Conservation (phyloP, 2,113 vertebrate species). For the Pipra filicauda region DNA sequence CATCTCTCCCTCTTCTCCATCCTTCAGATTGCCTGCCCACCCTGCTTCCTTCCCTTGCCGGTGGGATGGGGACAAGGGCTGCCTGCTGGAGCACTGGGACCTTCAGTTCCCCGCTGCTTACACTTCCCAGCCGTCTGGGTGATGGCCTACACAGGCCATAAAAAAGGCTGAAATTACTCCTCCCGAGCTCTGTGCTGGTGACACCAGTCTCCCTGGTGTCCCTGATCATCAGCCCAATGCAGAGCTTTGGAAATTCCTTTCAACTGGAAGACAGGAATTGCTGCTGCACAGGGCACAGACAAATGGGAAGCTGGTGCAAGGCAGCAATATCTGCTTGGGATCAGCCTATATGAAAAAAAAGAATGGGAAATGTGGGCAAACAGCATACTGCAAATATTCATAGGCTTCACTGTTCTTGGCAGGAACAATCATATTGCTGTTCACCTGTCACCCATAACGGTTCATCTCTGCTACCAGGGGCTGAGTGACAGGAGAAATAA, state of each 20-base stretch:
- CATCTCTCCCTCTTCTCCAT: not conserved
- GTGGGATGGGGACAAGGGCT: rapidly evolving
- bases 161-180: not conserved
- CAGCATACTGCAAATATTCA: not conserved
- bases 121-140: not conserved
- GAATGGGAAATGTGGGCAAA: not conserved
- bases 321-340: not conserved
- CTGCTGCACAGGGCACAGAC: not conserved
- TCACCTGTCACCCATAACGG: not conserved
- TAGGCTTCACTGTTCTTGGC: not conserved
- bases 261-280: not conserved
- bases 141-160: not conserved
- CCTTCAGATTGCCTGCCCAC: not conserved
- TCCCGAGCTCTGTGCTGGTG: not conserved
- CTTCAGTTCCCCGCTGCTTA: not conserved
- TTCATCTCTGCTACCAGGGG: not conserved
- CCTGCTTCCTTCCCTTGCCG: not conserved
- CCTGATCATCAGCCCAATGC: rapidly evolving
- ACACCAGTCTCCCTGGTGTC: not conserved
- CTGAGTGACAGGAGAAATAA: not conserved
- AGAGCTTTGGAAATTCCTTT: not conserved
- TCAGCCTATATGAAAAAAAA: not conserved
- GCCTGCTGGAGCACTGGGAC: not conserved
- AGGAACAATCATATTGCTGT: not conserved
- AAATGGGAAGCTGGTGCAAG: not conserved